A percentile compares a stretch with the other conserved stretches of the same genome.
Evolutionary conservation across 1,140 invertebrate species (phyloP).

Genomic region (Euura saliciscinereae): DNA sequence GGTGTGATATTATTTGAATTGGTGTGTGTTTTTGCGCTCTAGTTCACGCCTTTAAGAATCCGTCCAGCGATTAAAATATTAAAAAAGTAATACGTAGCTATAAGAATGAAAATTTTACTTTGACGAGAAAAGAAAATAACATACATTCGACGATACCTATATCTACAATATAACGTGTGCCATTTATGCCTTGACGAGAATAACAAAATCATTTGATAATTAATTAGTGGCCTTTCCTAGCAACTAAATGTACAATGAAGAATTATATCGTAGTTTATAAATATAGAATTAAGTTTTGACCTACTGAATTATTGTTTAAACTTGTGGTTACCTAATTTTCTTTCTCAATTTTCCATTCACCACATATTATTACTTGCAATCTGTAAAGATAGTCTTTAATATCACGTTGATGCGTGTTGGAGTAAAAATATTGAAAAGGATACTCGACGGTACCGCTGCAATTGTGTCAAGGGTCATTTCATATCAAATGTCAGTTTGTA

Average conservation of each 20-base stretch:
- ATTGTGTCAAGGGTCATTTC: no score
- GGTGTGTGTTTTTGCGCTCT: slow-evolving; percentile 15
- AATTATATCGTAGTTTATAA: neutral
- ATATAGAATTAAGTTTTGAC: neutral
- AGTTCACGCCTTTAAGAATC: slow-evolving; percentile 14
- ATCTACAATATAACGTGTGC: slow-evolving; percentile 7
- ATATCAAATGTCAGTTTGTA: no score
- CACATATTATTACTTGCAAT: no score
- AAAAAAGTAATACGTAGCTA: neutral
- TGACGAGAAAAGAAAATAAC: neutral
- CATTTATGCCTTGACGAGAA: slow-evolving; percentile 3
- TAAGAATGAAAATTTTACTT: neutral
- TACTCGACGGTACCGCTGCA: no score
- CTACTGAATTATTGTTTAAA: neutral
- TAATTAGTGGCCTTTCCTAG: neutral
- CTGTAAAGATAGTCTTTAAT: no score
- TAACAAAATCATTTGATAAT: neutral
- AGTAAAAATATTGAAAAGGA: no score
- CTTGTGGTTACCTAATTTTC: no score
- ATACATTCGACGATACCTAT: neutral
- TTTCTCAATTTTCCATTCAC: no score
- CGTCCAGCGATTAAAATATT: slow-evolving; percentile 9
- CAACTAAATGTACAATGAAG: neutral
- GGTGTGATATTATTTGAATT: slow-evolving; percentile 15
- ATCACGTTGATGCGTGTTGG: no score